These are phyloP conservation scores for Dendronephthya gigantea DNA, from an alignment of 64 coral and sea anemone species.

Conservation along the genomic window DNA sequence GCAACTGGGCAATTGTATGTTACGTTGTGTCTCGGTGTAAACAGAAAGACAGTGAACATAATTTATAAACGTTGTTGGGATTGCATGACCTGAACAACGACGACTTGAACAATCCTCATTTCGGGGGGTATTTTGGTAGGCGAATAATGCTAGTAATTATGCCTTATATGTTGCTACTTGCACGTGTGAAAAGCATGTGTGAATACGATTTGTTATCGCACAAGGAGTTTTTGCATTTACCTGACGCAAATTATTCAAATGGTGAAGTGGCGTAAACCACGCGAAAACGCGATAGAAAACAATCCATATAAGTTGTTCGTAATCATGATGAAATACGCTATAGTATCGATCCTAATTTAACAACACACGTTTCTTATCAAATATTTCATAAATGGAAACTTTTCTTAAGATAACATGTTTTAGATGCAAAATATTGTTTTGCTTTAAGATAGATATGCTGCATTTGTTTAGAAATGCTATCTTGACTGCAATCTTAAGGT, in stretches of 20 bases:
- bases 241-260: background rate
- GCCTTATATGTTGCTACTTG: background rate
- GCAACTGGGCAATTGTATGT: too few relatives aligned
- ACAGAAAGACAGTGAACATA: too few relatives aligned
- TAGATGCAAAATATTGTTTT: background rate
- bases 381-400: background rate
- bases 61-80: background rate
- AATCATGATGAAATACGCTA: too few relatives aligned
- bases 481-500: background rate
- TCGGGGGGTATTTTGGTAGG: background rate
- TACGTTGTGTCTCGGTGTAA: too few relatives aligned
- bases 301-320: too few relatives aligned
- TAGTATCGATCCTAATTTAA: background rate
- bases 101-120: background rate
- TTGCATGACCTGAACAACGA: background rate
- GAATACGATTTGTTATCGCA: background rate
- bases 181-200: background rate
- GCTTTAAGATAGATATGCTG: background rate
- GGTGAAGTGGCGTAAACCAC: background rate
- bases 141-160: background rate
- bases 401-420: background rate
- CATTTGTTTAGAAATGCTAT: background rate
- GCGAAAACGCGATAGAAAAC: background rate
- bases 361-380: background rate
- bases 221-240: background rate